A percentile compares a stretch with the other conserved stretches of the same genome.
These are phyloP conservation scores for Xylocampa areola DNA, from an alignment of 2,888 invertebrate genomes.

Conservation along the genomic window DNA sequence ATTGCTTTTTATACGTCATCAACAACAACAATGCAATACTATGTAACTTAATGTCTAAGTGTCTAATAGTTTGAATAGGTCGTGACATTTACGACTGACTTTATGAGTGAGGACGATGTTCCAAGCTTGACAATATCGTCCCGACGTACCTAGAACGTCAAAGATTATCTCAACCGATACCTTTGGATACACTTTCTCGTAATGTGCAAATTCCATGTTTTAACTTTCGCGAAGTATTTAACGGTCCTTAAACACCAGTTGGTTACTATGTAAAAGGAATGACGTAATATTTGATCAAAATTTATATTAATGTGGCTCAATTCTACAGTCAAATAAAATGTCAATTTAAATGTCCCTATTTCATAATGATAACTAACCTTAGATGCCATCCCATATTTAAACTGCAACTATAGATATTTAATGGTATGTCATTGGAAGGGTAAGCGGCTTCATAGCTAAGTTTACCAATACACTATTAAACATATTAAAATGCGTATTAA, in stretches of 20 bases:
- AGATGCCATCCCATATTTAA: neutral
- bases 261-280: constrained; percentile 31
- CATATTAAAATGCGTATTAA: neutral
- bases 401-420: neutral
- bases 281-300: constrained; percentile 20
- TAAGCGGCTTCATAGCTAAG: neutral
- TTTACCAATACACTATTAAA: neutral
- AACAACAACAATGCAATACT: constrained; percentile 45
- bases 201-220: constrained; percentile 61
- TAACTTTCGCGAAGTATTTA: constrained; percentile 57
- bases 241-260: constrained; percentile 35
- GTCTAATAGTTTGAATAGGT: constrained; percentile 35
- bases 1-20: constrained; percentile 45
- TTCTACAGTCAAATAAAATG: too few species aligned
- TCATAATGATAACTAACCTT: too few species aligned
- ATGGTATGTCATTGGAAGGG: neutral
- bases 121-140: constrained; percentile 43
- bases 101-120: constrained; percentile 33
- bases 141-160: constrained; percentile 44
- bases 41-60: constrained; percentile 39
- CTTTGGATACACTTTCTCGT: constrained; percentile 76
- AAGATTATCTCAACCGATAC: constrained; percentile 56
- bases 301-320: too few species aligned
- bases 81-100: constrained; percentile 43
- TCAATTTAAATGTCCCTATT: too few species aligned